phyloP scores from a whole-genome alignment of 2,888 invertebrate genomes.

The Charanyca ferruginea region DNA sequence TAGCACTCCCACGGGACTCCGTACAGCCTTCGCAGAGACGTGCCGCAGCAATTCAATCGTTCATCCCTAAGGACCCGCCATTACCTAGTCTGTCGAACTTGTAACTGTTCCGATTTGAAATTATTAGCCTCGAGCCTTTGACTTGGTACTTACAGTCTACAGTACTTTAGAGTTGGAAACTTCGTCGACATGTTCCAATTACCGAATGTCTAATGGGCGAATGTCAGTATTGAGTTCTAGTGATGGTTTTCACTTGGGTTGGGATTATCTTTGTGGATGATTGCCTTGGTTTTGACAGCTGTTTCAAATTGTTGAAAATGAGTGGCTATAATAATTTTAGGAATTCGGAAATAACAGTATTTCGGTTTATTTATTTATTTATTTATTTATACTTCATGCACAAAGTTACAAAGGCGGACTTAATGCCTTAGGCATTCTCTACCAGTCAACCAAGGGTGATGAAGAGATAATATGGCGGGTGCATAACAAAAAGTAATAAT shows the following conservation, averaged over 20 bases:
- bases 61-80: constrained; percentile 64
- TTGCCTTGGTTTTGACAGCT: constrained; percentile 33
- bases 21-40: constrained; percentile 49
- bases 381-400: too few species aligned
- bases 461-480: too few species aligned
- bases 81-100: constrained; percentile 73
- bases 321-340: too few species aligned
- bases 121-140: constrained; percentile 69
- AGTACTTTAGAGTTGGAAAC: constrained; percentile 55
- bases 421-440: too few species aligned
- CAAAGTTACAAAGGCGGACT: too few species aligned
- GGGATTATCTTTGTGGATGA: constrained; percentile 9
- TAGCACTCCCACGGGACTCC: constrained; percentile 38
- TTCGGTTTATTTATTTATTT: too few species aligned
- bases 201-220: constrained; percentile 53
- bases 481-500: too few species aligned
- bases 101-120: constrained; percentile 74
- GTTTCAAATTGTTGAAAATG: not conserved
- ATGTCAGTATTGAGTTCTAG: constrained; percentile 50
- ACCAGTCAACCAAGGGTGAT: too few species aligned
- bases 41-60: constrained; percentile 69
- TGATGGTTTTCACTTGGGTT: constrained; percentile 25
- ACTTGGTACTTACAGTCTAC: constrained; percentile 48
- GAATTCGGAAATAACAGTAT: too few species aligned
- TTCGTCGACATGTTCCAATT: constrained; percentile 65